These are phyloP conservation scores for Andrena cerasifolii DNA, from an alignment of 1,140 invertebrate genomes.

Conservation along the genomic window DNA sequence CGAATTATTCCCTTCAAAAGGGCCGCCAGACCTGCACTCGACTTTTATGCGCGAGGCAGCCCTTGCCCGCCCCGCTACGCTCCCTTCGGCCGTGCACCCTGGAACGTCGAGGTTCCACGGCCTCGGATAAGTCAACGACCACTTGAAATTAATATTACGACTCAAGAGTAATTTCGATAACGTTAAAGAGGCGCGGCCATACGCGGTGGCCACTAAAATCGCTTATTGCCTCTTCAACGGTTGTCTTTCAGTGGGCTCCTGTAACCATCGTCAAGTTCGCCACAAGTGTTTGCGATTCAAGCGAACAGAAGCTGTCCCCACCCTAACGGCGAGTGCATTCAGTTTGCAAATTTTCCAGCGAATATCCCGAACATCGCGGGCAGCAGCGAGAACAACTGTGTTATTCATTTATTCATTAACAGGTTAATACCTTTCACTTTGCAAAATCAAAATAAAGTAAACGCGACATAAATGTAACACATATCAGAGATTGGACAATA, in stretches of 20 bases:
- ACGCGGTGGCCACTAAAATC: constrained; percentile 6
- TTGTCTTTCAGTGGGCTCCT: not conserved
- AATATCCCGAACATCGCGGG: no score
- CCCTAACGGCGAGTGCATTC: no score
- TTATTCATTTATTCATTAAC: no score
- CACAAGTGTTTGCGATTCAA: no score
- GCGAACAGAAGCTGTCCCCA: no score
- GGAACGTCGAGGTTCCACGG: not conserved
- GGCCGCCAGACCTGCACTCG: constrained; percentile 6
- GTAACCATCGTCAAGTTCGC: no score
- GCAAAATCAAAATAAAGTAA: no score
- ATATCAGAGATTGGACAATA: not conserved
- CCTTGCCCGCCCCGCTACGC: not conserved
- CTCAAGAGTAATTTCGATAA: constrained; percentile 29
- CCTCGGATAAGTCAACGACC: not conserved
- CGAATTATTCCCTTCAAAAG: constrained; percentile 60
- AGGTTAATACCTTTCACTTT: no score
- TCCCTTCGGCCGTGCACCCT: not conserved
- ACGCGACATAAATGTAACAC: no score
- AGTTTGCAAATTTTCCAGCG: no score
- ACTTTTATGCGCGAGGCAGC: constrained; percentile 48
- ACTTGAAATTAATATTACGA: constrained; percentile 46
- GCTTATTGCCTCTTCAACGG: constrained; percentile 5
- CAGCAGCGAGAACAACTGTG: no score
- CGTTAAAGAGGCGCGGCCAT: constrained; percentile 8